Evolutionary conservation across 2,113 vertebrate genomes (phyloP).

Genomic region (Gobius niger): DNA sequence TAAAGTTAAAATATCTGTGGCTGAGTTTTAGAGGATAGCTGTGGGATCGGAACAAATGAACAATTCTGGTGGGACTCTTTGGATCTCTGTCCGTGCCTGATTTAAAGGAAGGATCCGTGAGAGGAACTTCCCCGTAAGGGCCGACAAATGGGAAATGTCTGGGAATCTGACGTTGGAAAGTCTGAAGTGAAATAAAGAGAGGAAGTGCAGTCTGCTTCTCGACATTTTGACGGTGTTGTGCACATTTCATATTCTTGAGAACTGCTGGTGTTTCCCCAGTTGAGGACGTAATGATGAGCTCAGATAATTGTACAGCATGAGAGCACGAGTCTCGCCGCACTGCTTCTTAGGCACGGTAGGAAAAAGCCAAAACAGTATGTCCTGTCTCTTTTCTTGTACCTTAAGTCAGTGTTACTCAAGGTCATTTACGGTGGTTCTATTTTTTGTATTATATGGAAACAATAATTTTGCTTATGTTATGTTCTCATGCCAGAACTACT

Average conservation of each 20-base stretch:
- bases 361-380: neutral
- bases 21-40: neutral
- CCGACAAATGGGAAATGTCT: slow-evolving; percentile 15
- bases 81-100: neutral
- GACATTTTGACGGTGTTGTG: neutral
- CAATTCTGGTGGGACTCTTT: neutral
- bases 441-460: no score
- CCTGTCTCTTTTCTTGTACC: neutral
- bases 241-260: neutral
- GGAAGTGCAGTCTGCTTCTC: neutral
- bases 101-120: neutral
- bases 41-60: neutral
- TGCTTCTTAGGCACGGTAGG: neutral
- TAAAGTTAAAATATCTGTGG: neutral
- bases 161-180: slow-evolving; percentile 28
- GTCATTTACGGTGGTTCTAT: no score
- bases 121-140: neutral
- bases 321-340: neutral
- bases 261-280: neutral
- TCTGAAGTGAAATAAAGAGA: slow-evolving; percentile 10
- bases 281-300: neutral
- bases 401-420: neutral
- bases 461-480: no score
- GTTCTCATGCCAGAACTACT: no score
- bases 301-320: neutral